Conservation (phyloP, 2,113 vertebrate species). For the Conger conger region DNA sequence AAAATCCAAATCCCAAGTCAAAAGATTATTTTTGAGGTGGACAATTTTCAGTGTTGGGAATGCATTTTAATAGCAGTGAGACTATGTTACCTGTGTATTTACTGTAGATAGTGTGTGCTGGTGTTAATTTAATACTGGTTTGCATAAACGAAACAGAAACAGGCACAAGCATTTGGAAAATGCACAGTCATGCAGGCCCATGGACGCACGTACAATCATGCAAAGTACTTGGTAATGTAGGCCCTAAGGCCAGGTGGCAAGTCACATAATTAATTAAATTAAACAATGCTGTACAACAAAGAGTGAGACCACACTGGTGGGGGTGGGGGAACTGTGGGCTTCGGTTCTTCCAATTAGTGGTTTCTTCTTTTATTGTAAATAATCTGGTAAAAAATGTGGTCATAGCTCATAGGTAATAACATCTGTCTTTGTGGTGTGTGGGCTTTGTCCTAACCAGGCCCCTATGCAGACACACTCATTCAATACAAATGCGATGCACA, state of each 20-base stretch:
- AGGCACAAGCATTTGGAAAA: background rate
- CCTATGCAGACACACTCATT: slow-evolving; percentile 5
- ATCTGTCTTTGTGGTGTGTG: background rate
- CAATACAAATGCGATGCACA: slow-evolving; percentile 22
- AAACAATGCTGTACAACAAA: no score
- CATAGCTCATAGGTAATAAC: no score
- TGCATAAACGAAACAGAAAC: slow-evolving; percentile 23
- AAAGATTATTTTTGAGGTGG: slow-evolving; percentile 34
- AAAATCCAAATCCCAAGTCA: background rate
- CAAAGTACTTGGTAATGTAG: no score
- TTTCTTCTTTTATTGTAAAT: background rate
- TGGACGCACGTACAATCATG: no score
- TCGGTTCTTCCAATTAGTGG: background rate
- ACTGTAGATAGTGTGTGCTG: slow-evolving; percentile 23
- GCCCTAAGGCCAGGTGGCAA: no score
- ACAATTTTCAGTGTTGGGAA: slow-evolving; percentile 38
- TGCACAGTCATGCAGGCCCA: background rate
- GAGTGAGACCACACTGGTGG: no score
- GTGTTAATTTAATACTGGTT: slow-evolving; percentile 40
- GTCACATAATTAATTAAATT: no score
- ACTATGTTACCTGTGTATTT: slow-evolving; percentile 32
- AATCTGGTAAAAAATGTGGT: no score
- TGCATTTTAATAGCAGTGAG: slow-evolving; percentile 42
- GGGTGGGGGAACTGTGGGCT: no score
- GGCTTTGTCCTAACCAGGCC: no score